These are phyloP conservation scores for Andrena bucephala DNA, from an alignment of 2,888 invertebrate species.

Conservation along the genomic window DNA sequence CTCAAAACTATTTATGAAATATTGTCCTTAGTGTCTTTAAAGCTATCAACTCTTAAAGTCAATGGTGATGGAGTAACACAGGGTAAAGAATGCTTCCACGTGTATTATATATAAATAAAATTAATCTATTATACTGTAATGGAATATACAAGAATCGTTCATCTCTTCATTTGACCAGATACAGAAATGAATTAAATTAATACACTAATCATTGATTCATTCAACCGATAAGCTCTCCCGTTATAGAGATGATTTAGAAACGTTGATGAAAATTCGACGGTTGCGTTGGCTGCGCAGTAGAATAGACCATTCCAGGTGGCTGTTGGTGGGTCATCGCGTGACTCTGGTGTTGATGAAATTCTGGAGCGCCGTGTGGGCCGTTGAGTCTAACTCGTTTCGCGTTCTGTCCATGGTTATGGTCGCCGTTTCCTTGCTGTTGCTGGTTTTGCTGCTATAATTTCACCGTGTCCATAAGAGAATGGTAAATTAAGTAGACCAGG, in stretches of 20 bases:
- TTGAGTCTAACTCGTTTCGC: slow-evolving; percentile 89
- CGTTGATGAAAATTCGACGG: slow-evolving; percentile 84
- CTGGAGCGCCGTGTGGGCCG: slow-evolving; percentile 86
- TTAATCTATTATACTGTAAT: slow-evolving; percentile 71
- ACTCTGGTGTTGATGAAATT: slow-evolving; percentile 84
- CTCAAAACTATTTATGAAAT: no score
- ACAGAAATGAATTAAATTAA: slow-evolving; percentile 55
- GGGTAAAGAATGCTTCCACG: slow-evolving; percentile 4
- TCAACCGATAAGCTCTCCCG: slow-evolving; percentile 17
- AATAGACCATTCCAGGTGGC: slow-evolving; percentile 83
- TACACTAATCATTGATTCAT: slow-evolving; percentile 43
- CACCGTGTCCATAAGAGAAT: slow-evolving; percentile 6
- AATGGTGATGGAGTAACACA: background rate
- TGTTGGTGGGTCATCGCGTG: slow-evolving; percentile 84
- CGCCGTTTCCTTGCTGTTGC: slow-evolving; percentile 84
- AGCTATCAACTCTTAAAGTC: background rate
- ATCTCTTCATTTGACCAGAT: slow-evolving; percentile 35
- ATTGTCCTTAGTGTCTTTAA: no score
- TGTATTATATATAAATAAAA: slow-evolving; percentile 74
- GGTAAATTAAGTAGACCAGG: background rate
- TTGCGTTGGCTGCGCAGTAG: slow-evolving; percentile 83
- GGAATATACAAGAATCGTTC: slow-evolving; percentile 72
- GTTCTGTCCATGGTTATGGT: slow-evolving; percentile 87
- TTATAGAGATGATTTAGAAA: slow-evolving; percentile 72
- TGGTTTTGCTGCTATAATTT: slow-evolving; percentile 82